A percentile compares a stretch with the other conserved stretches of the same genome.
phyloP scores from a whole-genome alignment of 2,888 invertebrate genomes.

The Platerodrilus igneus region DNA sequence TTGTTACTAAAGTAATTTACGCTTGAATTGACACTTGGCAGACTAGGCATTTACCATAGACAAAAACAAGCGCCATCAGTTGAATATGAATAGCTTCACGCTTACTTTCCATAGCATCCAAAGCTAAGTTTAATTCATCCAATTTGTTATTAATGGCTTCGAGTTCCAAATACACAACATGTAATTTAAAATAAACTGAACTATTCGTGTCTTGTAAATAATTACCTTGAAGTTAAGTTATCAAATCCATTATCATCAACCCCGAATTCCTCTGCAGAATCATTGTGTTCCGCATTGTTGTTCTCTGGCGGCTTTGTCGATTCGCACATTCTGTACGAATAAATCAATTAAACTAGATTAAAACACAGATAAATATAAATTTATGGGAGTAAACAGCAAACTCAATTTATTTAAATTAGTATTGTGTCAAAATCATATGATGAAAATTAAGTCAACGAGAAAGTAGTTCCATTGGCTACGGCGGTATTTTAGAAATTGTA shows the following conservation, averaged over 20 bases:
- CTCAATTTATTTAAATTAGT: too few species aligned
- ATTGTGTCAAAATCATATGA: too few species aligned
- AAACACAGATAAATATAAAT: too few species aligned
- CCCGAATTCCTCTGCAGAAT: conserved; percentile 16
- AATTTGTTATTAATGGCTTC: conserved; percentile 70
- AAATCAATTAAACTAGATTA: too few species aligned
- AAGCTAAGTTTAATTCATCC: conserved; percentile 72
- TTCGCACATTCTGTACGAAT: not conserved
- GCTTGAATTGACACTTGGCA: too few species aligned
- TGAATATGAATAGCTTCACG: conserved; percentile 78
- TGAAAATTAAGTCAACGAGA: too few species aligned
- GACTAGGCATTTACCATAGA: too few species aligned
- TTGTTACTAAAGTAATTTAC: too few species aligned
- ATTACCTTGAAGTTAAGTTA: conserved; percentile 2
- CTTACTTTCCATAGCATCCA: conserved; percentile 77
- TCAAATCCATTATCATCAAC: conserved; percentile 1
- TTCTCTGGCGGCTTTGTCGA: conserved; percentile 9
- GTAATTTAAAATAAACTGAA: conserved; percentile 7
- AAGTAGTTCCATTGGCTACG: too few species aligned
- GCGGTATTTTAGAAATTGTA: too few species aligned
- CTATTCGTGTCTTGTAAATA: not conserved
- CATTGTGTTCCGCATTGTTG: conserved; percentile 18
- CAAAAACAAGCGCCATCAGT: conserved; percentile 68
- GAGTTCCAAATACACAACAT: conserved; percentile 64
- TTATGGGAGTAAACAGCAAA: too few species aligned